Base-by-base conservation (phyloP, 2,888 invertebrate species). In the Perithous albicinctus region DNA sequence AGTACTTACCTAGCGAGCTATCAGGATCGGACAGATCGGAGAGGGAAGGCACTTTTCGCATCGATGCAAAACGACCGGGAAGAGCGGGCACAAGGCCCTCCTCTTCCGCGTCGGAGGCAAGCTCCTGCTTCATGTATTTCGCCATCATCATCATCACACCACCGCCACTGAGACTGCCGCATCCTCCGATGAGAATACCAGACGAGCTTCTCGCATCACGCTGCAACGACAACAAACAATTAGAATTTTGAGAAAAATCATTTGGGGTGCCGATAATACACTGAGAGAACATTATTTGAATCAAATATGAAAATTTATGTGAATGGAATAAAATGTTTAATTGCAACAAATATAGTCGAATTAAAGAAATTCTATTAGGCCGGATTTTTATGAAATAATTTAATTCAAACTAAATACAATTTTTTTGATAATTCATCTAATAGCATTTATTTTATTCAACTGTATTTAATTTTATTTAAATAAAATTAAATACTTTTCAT, bases 11-110 rank as follows among this genome's bases (percentile, higher is more conserved):
- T 91, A 97, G 93, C 79, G 98, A 98, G 82, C 96, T 96, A 93
- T 98, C 98, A 78, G 96, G 97, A 93, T 98, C 98, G 69, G 97
- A 97, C 69, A 98, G 95, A 93, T 98, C 98, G 88, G 97, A 97
- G 88, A 98, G 95, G 66, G 97, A 98, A 51, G 98, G 98, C 87
- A 98, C 97, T 93, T 97, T 97, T 93, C 97, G 97, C 94, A 96
- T 96, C 84, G 97, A 95, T 84, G 96, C 93, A 82, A 94, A 92
- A 54, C 94, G 93, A 84, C 93, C 93, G 67, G 93, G 92, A 66
- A 93, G 91, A 84, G 93, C 94, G 82, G 95, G 95, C 84, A 93
- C 91, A 76, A 94, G 94, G 92, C 96, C 96, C 92, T 96, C 93
- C 83, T 94, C 94, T 86, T 93, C 94, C 84, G 93, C 93, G 78